A percentile compares a stretch with the other conserved stretches of the same genome.
Evolutionary conservation across 1,140 invertebrate genomes (phyloP).

Genomic region (Bombus balteatus): DNA sequence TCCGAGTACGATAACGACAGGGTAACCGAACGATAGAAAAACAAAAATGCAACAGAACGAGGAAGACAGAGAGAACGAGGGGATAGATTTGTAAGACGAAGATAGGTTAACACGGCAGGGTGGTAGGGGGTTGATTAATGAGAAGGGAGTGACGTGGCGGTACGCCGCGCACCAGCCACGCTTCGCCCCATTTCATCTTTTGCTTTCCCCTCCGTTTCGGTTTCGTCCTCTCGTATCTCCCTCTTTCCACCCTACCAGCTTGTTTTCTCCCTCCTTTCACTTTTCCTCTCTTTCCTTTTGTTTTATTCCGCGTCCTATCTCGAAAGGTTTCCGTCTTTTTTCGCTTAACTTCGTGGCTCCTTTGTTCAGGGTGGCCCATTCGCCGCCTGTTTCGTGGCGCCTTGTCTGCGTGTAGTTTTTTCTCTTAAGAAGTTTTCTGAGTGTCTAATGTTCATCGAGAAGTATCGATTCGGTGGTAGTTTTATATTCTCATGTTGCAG

Average conservation of each 20-base stretch:
- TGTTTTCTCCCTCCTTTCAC: background rate
- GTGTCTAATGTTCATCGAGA: no score
- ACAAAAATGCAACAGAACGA: constrained; percentile 35
- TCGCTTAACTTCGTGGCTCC: constrained; percentile 7
- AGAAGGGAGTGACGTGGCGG: constrained; percentile 74
- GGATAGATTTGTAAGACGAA: constrained; percentile 37
- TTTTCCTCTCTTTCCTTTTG: constrained; percentile 5
- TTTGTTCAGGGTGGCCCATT: constrained; percentile 17
- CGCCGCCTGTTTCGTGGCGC: constrained; percentile 13
- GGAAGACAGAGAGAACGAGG: constrained; percentile 18
- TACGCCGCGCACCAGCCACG: constrained; percentile 70
- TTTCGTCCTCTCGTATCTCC: background rate
- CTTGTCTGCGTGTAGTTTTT: background rate
- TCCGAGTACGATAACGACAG: constrained; percentile 54
- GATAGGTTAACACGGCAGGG: constrained; percentile 27
- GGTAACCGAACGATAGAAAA: constrained; percentile 50
- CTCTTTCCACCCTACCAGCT: constrained; percentile 22
- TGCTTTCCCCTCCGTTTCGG: constrained; percentile 40
- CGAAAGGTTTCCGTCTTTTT: constrained; percentile 6
- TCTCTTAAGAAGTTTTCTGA: no score
- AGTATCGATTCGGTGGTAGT: background rate
- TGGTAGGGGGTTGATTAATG: constrained; percentile 74
- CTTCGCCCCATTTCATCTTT: constrained; percentile 73
- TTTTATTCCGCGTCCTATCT: constrained; percentile 40
- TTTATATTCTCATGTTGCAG: background rate